Percentiles rank a stretch among this genome's conserved stretches.
These are phyloP conservation scores for Setipinna tenuifilis DNA, from an alignment of 2,797 vertebrate genomes.

Conservation along the genomic window DNA sequence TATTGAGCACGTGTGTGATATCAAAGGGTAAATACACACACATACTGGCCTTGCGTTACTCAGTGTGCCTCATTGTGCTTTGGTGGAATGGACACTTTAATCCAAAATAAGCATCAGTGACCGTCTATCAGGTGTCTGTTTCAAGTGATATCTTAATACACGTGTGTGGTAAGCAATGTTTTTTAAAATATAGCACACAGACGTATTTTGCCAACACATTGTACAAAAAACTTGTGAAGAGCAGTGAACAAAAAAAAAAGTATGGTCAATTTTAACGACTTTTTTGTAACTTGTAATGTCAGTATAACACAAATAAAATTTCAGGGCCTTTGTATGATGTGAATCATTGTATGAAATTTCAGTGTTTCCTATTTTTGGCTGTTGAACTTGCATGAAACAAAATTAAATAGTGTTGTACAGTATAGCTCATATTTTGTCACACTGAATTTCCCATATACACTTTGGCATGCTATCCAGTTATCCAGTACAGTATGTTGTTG, in stretches of 20 bases:
- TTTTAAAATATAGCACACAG: not conserved
- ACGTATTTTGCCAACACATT: not conserved
- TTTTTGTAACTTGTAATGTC: too few relatives aligned
- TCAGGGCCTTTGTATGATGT: too few relatives aligned
- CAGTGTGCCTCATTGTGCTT: not conserved
- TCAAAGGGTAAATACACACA: constrained; percentile 6
- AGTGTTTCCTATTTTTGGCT: too few relatives aligned
- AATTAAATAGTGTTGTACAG: not conserved
- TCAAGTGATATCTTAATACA: not conserved
- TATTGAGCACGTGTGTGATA: not conserved
- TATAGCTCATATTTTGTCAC: too few relatives aligned
- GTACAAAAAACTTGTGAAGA: too few relatives aligned
- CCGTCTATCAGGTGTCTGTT: not conserved
- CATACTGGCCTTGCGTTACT: not conserved
- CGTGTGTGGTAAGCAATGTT: not conserved
- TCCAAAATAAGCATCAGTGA: not conserved
- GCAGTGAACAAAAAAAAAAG: too few relatives aligned
- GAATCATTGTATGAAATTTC: too few relatives aligned
- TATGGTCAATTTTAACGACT: too few relatives aligned
- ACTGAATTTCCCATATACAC: too few relatives aligned
- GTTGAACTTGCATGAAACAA: not conserved
- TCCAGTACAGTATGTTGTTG: not conserved
- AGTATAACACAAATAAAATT: too few relatives aligned
- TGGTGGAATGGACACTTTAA: not conserved
- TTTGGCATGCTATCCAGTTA: not conserved